These are phyloP conservation scores for Drosophila niveifrons DNA, from an alignment of 2,888 invertebrate species.

Conservation along the genomic window DNA sequence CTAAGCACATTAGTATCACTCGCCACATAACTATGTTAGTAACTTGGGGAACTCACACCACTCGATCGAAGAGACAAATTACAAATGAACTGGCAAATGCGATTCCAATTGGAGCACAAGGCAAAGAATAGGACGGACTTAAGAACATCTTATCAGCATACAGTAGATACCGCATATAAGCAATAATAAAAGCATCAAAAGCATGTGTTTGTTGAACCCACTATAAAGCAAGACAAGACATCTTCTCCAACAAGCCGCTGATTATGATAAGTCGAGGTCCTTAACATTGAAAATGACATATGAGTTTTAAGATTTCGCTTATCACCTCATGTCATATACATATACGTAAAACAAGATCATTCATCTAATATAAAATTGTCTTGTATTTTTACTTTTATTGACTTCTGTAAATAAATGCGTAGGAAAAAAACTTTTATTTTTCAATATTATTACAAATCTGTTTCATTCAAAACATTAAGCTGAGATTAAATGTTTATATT, in stretches of 20 bases:
- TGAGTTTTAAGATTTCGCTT: conserved; percentile 42
- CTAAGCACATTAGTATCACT: conserved; percentile 27
- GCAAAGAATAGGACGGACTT: conserved; percentile 50
- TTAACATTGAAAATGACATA: conserved; percentile 62
- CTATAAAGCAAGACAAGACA: conserved; percentile 49
- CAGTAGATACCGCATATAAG: conserved; percentile 2
- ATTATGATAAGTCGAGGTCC: conserved; percentile 65
- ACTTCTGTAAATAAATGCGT: no score
- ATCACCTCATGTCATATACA: conserved; percentile 33
- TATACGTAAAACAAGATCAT: background rate
- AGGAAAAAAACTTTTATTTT: no score
- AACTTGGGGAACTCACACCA: conserved; percentile 32
- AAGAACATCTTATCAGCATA: conserved; percentile 41
- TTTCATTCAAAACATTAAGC: no score
- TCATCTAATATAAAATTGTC: background rate
- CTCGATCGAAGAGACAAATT: conserved; percentile 49
- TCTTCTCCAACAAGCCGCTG: conserved; percentile 18
- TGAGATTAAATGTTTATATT: no score
- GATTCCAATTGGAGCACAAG: conserved; percentile 49
- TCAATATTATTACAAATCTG: no score
- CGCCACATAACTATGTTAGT: conserved; percentile 57
- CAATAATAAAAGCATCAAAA: conserved; percentile 51
- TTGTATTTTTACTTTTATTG: no score
- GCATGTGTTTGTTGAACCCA: conserved; percentile 85
- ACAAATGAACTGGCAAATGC: conserved; percentile 59